Evolutionary conservation across 2,888 invertebrate genomes (phyloP).

Genomic region (Euspilapteryx auroguttella): DNA sequence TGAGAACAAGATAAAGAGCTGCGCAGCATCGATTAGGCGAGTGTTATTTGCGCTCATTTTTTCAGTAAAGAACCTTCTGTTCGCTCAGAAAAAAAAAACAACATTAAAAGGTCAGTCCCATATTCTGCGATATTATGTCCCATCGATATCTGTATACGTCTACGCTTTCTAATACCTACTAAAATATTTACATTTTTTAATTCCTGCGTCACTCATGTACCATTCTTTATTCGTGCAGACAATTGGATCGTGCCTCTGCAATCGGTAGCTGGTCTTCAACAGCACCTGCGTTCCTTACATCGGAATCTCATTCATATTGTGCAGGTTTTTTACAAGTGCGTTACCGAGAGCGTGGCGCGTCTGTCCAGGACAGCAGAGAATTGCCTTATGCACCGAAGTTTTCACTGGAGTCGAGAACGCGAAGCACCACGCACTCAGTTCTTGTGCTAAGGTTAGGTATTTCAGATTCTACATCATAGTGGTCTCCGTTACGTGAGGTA

Average conservation of each 20-base stretch:
- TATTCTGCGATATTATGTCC: conserved; percentile 17
- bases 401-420: no score
- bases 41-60: conserved; percentile 53
- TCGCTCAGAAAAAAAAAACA: conserved; percentile 8
- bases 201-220: no score
- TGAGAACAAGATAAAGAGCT: conserved; percentile 38
- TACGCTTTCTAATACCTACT: no score
- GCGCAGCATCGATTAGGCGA: conserved; percentile 48
- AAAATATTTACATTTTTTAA: no score
- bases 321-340: conserved; percentile 47
- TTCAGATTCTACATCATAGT: no score
- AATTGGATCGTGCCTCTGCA: conserved; percentile 31
- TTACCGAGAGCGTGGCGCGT: no score
- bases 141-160: conserved; percentile 7
- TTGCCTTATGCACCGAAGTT: no score
- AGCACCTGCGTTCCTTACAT: conserved; percentile 42
- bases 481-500: conserved; percentile 13
- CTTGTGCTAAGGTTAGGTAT: no score
- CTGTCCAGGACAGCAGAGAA: no score
- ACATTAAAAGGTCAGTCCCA: conserved; percentile 19
- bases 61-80: conserved; percentile 25
- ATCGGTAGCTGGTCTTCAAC: conserved; percentile 51
- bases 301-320: conserved; percentile 25
- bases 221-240: conserved; percentile 45
- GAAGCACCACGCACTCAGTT: no score